Conservation (phyloP, 2,797 vertebrate genomes). For the Lerista edwardsae region DNA sequence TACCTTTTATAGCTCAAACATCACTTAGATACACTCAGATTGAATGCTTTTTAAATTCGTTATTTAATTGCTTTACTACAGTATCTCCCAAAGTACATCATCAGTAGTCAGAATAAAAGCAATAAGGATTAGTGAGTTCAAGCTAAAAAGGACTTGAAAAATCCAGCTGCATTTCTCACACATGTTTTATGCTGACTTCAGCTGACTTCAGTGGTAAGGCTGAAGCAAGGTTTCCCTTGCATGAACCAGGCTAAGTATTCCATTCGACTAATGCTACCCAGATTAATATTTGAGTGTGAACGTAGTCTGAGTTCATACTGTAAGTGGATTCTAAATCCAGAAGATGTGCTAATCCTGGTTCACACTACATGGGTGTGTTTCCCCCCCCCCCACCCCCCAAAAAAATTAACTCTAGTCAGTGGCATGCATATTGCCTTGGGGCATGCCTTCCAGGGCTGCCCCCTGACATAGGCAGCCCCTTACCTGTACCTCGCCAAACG, state of each 20-base stretch:
- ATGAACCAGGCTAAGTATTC: not conserved
- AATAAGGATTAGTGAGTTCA: not conserved
- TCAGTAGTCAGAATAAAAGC: conserved; percentile 42
- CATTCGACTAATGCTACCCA: not conserved
- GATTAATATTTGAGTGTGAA: not conserved
- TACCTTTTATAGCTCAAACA: too few relatives aligned
- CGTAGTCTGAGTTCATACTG: not conserved
- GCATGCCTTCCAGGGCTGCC: too few relatives aligned
- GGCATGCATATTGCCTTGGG: too few relatives aligned
- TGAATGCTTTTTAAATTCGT: not conserved
- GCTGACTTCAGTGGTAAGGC: too few relatives aligned
- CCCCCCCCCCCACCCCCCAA: too few relatives aligned
- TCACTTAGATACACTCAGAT: conserved; percentile 8
- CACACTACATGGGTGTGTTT: not conserved
- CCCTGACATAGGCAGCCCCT: too few relatives aligned
- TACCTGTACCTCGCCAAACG: too few relatives aligned
- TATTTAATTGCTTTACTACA: conserved; percentile 9
- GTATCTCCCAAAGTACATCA: conserved; percentile 45
- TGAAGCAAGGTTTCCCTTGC: not conserved
- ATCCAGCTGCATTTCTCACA: conserved; percentile 12
- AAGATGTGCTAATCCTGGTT: not conserved
- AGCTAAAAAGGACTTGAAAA: conserved; percentile 32
- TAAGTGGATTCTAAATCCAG: not conserved
- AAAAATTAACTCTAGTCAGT: too few relatives aligned
- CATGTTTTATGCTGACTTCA: conserved; percentile 20